A percentile compares a stretch with the other conserved stretches of the same genome.
These are phyloP conservation scores for Pecten maximus DNA, from an alignment of 2,888 invertebrate genomes.

Conservation along the genomic window DNA sequence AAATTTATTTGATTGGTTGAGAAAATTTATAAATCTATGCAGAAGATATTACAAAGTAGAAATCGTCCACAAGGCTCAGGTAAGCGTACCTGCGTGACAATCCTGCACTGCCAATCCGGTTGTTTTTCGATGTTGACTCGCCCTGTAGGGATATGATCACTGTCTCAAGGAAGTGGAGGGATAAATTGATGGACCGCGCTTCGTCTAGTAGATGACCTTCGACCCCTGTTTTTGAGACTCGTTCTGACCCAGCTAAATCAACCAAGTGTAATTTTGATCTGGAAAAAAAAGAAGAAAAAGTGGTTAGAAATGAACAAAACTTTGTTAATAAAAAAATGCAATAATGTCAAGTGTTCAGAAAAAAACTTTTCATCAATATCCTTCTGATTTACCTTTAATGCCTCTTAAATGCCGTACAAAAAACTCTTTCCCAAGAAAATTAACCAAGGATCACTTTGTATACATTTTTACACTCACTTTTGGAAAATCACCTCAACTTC, in stretches of 20 bases:
- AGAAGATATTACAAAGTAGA: background rate
- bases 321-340: too few relatives aligned
- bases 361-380: too few relatives aligned
- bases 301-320: too few relatives aligned
- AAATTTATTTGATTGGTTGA: background rate
- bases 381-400: too few relatives aligned
- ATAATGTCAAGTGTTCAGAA: too few relatives aligned
- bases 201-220: conserved; percentile 78
- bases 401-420: too few relatives aligned
- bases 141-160: conserved; percentile 80
- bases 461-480: too few relatives aligned
- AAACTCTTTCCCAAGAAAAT: too few relatives aligned
- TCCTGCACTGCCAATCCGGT: conserved; percentile 35
- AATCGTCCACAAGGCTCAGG: too few relatives aligned
- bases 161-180: conserved; percentile 79
- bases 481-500: too few relatives aligned
- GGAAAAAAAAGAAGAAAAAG: conserved; percentile 47
- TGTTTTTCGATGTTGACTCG: conserved; percentile 52
- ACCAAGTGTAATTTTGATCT: conserved; percentile 81
- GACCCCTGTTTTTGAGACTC: conserved; percentile 79
- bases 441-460: too few relatives aligned
- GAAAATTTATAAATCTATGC: too few relatives aligned
- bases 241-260: conserved; percentile 80
- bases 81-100: background rate
- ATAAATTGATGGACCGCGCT: conserved; percentile 80